Evolutionary conservation across 2,888 invertebrate genomes (phyloP).

Genomic region (Tetragnatha montana): DNA sequence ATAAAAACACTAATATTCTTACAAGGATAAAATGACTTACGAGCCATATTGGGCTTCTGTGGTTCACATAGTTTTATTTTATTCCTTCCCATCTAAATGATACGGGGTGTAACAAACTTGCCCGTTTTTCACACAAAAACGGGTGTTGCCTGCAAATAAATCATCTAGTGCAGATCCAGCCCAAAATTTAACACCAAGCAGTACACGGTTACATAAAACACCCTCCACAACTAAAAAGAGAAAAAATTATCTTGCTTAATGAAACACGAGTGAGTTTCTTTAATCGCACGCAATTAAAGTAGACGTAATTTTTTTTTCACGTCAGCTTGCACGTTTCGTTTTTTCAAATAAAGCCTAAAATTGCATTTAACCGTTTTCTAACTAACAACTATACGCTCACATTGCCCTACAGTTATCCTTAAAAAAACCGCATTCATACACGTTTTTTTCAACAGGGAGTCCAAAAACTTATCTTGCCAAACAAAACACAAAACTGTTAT

Average conservation of each 20-base stretch:
- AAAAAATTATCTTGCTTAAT: not conserved
- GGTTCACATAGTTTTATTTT: no score
- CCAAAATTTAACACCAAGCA: not conserved
- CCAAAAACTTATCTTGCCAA: not conserved
- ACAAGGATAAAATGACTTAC: no score
- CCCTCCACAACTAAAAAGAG: not conserved
- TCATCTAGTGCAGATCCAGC: not conserved
- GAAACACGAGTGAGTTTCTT: not conserved
- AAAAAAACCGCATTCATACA: not conserved
- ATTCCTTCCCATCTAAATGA: no score
- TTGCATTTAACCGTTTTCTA: not conserved
- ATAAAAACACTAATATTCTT: no score
- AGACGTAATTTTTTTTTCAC: not conserved
- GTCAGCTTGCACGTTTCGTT: not conserved
- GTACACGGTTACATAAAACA: not conserved
- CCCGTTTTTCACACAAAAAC: not conserved
- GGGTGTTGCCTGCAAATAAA: not conserved
- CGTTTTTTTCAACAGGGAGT: not conserved
- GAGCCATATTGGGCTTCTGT: no score
- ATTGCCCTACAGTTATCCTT: not conserved
- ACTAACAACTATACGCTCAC: not conserved
- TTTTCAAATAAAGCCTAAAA: not conserved
- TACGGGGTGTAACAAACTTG: no score
- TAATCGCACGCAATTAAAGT: not conserved
- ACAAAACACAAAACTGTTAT: conserved; percentile 37